phyloP scores from a whole-genome alignment of 1,140 invertebrate genomes.

The Andrena cerasifolii region DNA sequence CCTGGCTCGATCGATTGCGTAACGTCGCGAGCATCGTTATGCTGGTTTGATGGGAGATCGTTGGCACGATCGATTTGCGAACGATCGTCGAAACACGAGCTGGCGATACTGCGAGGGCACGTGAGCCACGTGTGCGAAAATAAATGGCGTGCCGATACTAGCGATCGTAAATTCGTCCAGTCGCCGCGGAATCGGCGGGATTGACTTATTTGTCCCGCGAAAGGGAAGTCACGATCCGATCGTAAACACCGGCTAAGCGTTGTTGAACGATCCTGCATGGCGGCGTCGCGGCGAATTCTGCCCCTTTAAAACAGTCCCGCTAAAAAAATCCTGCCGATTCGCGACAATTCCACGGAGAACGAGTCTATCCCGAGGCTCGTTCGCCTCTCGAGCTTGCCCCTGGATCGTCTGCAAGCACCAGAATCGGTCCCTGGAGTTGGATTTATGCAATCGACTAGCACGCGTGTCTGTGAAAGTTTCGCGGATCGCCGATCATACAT shows the following conservation, averaged over 20 bases:
- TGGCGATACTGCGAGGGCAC: background rate
- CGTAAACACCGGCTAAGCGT: slow-evolving; percentile 14
- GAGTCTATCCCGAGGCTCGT: background rate
- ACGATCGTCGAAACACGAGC: background rate
- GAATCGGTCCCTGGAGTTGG: slow-evolving; percentile 1
- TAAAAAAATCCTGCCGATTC: background rate
- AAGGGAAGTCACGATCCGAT: slow-evolving; percentile 27
- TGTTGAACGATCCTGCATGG: background rate
- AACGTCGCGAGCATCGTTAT: no score
- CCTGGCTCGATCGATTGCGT: no score
- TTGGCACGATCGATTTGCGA: background rate
- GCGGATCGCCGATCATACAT: no score
- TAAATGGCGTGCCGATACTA: slow-evolving; percentile 8
- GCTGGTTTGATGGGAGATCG: background rate
- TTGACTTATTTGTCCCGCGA: slow-evolving; percentile 27
- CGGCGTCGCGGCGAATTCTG: background rate
- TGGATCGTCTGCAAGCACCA: slow-evolving; percentile 1
- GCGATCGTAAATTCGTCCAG: slow-evolving; percentile 8
- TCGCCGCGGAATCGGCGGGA: slow-evolving; percentile 8
- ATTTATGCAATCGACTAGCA: slow-evolving; percentile 7
- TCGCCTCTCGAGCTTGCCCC: background rate
- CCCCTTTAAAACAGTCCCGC: background rate
- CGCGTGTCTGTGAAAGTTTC: slow-evolving; percentile 15
- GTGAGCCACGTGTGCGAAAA: slow-evolving; percentile 2
- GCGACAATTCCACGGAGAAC: slow-evolving; percentile 18